A percentile compares a stretch with the other conserved stretches of the same genome.
phyloP scores from a whole-genome alignment of 1,140 invertebrate species.

The Sitobion miscanthi region DNA sequence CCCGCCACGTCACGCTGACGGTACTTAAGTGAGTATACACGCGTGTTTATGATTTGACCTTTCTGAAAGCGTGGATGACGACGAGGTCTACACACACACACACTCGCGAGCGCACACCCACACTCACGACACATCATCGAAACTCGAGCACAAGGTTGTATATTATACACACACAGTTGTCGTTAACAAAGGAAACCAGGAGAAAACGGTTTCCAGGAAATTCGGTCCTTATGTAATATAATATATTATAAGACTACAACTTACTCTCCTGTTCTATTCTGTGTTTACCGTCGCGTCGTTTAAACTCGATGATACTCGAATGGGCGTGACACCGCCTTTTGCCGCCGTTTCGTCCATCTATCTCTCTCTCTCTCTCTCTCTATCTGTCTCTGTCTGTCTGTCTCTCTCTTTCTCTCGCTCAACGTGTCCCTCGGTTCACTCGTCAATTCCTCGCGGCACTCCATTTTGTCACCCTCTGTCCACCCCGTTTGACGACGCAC shows the following conservation, averaged over 20 bases:
- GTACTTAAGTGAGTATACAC: neutral
- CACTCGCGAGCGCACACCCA: too few relatives aligned
- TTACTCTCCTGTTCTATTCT: neutral
- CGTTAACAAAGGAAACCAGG: neutral
- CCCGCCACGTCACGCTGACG: neutral
- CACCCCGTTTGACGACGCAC: neutral
- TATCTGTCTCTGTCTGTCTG: neutral
- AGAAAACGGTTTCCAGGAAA: neutral
- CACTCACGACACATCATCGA: too few relatives aligned
- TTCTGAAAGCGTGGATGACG: neutral
- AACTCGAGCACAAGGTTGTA: neutral
- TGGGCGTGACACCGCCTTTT: neutral
- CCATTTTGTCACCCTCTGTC: neutral
- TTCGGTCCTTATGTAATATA: conserved; percentile 5
- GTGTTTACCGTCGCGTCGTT: neutral
- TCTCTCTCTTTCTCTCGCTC: neutral
- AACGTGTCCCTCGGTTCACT: neutral
- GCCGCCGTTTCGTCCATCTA: neutral
- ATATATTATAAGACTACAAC: neutral
- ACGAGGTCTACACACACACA: neutral
- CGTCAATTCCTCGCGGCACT: neutral
- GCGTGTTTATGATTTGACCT: conserved; percentile 15
- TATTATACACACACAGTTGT: neutral
- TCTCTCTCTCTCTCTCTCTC: neutral
- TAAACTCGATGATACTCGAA: neutral